Base-by-base conservation (phyloP, 2,888 invertebrate genomes). In the Hedya salicella region DNA sequence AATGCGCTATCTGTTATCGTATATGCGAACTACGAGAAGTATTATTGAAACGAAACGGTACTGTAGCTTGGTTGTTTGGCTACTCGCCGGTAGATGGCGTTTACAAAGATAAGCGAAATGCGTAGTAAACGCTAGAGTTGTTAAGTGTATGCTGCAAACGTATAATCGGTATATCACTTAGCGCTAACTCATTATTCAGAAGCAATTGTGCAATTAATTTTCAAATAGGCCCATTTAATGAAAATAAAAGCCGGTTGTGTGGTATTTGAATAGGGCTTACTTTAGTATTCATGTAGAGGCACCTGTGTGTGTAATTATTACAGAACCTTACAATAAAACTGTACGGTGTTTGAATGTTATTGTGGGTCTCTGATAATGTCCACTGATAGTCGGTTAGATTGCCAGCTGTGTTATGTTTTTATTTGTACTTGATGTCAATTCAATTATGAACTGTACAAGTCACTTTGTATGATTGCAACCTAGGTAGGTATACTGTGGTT, bases 191-290 rank as follows among this genome's bases (percentile, higher is more conserved):
- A 86, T 89, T 90, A 87, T 88, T 83, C 80, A 79, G 79, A 82
- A 84, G 87, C 85, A 88, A 88, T 88, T 83, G 88, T 81, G 88
- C 87, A 89, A 86, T 87, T 89, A 89, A 89, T 89, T 88, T 87
- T 80, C 78, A 86, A 89, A 90, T 88, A 84, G 86, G 83, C 73
- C 80, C 87, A 89, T 89, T 90, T 88, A 88, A 84, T 79, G 81
- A 82, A 86, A 86, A 88, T 86, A 88, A 87, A 82, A 83, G 82
- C 83, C 78, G 78, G 71, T 76, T 78, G 75, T 80, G 78, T 76
- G 75, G 75, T 32, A 21, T 30, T 14, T 52, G 53, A 53, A 53
- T 53, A 53, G 30, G 17, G 19, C 39, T 19, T 19, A 39, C 53
- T 53, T 53, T 25, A 36, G 50, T 32, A 25, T 32, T 32, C 50